Conservation (phyloP, 30 jellyfish, hydroid and myxozoan species). For the Chrysaora quinquecirrha region DNA sequence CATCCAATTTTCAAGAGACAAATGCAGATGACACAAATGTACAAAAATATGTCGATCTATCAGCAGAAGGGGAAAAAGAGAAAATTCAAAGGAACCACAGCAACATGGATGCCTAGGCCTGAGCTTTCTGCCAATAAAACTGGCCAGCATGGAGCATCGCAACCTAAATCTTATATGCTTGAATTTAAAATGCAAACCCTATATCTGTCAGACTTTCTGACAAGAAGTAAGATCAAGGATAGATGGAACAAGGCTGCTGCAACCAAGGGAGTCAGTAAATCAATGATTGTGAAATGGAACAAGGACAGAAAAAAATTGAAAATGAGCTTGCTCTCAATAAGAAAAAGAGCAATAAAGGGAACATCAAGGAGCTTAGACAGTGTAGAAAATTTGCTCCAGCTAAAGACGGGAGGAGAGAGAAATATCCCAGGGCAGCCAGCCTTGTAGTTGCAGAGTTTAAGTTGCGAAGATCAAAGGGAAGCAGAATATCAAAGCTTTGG, state of each 20-base stretch:
- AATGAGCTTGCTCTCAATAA: slow-evolving; percentile 31
- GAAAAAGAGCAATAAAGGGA: slow-evolving; percentile 20
- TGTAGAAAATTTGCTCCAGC: background rate
- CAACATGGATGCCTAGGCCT: no score
- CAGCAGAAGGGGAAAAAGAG: background rate
- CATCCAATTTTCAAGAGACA: slow-evolving; percentile 32
- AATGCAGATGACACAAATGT: slow-evolving; percentile 18
- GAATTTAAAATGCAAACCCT: slow-evolving; percentile 39
- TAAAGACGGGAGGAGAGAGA: background rate
- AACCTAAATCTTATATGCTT: slow-evolving; percentile 36
- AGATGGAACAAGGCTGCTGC: slow-evolving; percentile 32
- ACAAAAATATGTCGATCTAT: background rate
- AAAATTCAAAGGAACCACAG: background rate
- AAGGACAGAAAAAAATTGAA: slow-evolving; percentile 35
- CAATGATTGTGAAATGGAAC: slow-evolving; percentile 48
- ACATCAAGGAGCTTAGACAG: slow-evolving; percentile 22
- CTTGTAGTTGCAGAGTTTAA: slow-evolving; percentile 8
- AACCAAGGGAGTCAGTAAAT: slow-evolving; percentile 43
- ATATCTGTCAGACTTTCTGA: slow-evolving; percentile 17
- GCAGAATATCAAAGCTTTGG: slow-evolving; percentile 21
- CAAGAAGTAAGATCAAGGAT: slow-evolving; percentile 15
- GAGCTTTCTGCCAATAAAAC: slow-evolving; percentile 1
- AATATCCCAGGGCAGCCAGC: slow-evolving; percentile 12
- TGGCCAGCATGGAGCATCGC: slow-evolving; percentile 31
- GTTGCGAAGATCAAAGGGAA: slow-evolving; percentile 18